A percentile compares a stretch with the other conserved stretches of the same genome.
phyloP scores from a whole-genome alignment of 2,888 invertebrate species.

The Dastarcus helophoroides region DNA sequence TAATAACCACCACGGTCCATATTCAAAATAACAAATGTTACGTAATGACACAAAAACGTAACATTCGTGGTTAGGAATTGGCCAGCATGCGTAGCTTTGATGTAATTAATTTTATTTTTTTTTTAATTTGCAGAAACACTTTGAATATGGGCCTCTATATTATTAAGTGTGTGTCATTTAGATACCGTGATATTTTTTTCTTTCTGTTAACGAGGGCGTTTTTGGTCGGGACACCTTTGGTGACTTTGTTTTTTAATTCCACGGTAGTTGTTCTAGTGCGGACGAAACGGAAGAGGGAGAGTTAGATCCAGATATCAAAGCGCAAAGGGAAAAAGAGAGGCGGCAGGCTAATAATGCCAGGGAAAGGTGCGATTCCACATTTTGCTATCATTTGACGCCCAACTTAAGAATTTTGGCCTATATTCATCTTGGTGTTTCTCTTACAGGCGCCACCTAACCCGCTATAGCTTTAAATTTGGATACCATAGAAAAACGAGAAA shows the following conservation, averaged over 20 bases:
- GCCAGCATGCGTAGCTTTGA: constrained; percentile 32
- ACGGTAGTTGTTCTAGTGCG: constrained; percentile 52
- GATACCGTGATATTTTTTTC: too few species aligned
- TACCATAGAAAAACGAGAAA: too few species aligned
- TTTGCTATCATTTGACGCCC: constrained; percentile 7
- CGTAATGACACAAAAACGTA: constrained; percentile 22
- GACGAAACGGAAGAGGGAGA: constrained; percentile 47
- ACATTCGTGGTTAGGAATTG: constrained; percentile 36
- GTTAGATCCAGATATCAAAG: constrained; percentile 77
- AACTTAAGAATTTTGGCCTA: constrained; percentile 28
- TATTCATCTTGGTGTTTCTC: constrained; percentile 30
- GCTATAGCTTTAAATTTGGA: too few species aligned
- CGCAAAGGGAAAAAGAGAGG: constrained; percentile 87
- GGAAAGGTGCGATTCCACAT: constrained; percentile 59
- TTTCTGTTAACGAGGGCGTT: too few species aligned
- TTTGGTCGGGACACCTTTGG: too few species aligned
- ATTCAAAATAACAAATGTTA: constrained; percentile 41
- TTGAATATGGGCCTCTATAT: constrained; percentile 32
- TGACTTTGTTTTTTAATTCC: too few species aligned
- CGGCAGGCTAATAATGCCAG: constrained; percentile 97
- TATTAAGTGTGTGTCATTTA: too few species aligned
- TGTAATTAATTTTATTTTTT: constrained; percentile 15
- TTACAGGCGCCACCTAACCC: too few species aligned
- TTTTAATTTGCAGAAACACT: constrained; percentile 25
- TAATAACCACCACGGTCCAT: constrained; percentile 33